A percentile compares a stretch with the other conserved stretches of the same genome.
Conservation (phyloP, 2,113 vertebrate species). For the Syngnathoides biaculeatus region DNA sequence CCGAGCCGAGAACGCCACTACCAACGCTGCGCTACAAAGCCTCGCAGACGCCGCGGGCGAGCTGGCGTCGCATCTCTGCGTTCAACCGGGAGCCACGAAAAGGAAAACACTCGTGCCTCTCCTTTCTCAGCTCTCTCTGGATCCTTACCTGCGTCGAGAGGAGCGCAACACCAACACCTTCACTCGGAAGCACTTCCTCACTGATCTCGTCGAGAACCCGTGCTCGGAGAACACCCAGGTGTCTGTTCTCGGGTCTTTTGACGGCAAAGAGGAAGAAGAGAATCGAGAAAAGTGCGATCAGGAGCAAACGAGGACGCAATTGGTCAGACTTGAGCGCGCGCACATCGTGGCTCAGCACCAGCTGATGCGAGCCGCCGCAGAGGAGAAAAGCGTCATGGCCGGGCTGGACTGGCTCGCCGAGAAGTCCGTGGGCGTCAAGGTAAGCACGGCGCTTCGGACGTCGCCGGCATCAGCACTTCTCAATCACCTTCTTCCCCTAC, state of each 20-base stretch:
- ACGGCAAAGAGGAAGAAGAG: conserved; percentile 37
- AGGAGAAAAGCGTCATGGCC: conserved; percentile 71
- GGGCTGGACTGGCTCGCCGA: conserved; percentile 76
- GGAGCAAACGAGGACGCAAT: conserved; percentile 70
- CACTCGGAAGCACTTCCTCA: conserved; percentile 75
- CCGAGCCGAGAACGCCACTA: conserved; percentile 65
- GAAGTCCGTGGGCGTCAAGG: conserved; percentile 69
- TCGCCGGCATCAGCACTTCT: not conserved
- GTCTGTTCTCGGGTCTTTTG: conserved; percentile 66
- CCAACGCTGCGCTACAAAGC: conserved; percentile 71
- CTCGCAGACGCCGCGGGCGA: conserved; percentile 67
- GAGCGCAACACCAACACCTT: conserved; percentile 80
- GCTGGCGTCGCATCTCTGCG: conserved; percentile 69
- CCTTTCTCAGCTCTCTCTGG: conserved; percentile 79
- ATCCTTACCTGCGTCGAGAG: conserved; percentile 81
- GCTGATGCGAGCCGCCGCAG: conserved; percentile 75
- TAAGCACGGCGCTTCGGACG: no score
- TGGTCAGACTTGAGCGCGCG: conserved; percentile 78
- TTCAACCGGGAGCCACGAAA: conserved; percentile 25
- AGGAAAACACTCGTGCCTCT: conserved; percentile 56
- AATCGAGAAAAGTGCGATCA: conserved; percentile 38
- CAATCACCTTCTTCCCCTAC: conserved; percentile 4
- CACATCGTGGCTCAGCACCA: conserved; percentile 80
- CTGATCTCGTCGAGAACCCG: conserved; percentile 75
- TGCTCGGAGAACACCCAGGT: conserved; percentile 72